phyloP scores from a whole-genome alignment of 2,113 vertebrate genomes.

The Sinocyclocheilus anophthalmus region DNA sequence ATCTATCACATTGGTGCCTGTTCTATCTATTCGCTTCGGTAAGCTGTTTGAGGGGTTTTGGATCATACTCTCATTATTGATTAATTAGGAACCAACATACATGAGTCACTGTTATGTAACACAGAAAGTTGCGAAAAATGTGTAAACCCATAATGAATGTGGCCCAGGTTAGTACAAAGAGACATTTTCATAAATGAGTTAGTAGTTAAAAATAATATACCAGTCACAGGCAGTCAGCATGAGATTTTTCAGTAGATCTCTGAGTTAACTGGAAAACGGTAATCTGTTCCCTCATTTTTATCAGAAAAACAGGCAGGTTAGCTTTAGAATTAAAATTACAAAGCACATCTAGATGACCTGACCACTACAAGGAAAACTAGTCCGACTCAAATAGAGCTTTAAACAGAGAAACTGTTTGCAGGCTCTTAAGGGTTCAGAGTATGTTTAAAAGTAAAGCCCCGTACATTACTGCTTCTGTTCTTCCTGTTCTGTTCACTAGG shows the following conservation, averaged over 20 bases:
- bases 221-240: background rate
- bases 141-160: background rate
- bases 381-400: no score
- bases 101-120: background rate
- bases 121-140: background rate
- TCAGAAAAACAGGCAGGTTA: background rate
- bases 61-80: background rate
- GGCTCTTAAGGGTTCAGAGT: background rate
- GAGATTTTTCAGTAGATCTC: background rate
- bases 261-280: background rate
- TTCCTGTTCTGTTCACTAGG: background rate
- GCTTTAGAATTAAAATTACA: background rate
- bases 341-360: background rate
- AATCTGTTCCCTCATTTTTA: background rate
- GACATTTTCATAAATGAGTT: background rate
- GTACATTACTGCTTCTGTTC: background rate
- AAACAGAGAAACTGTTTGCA: background rate
- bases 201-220: background rate
- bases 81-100: slow-evolving; percentile 5
- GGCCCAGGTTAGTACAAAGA: background rate
- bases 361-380: no score
- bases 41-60: background rate
- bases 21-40: no score
- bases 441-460: background rate
- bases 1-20: background rate